phyloP scores from a whole-genome alignment of 30 jellyfish, hydroid and myxozoan genomes.

The Cassiopea xamachana region DNA sequence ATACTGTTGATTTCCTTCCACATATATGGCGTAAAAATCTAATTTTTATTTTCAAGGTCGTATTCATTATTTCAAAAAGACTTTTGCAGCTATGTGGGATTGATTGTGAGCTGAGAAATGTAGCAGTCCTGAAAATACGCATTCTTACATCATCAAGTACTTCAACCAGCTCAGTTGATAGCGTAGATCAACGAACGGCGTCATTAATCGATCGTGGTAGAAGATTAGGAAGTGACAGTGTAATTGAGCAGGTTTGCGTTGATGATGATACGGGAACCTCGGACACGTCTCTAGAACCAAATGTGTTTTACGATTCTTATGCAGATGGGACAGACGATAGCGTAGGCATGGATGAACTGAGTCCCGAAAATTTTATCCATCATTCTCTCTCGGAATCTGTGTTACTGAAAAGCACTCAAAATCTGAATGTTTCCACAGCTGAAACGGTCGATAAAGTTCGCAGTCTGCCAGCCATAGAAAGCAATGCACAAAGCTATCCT shows the following conservation, averaged over 20 bases:
- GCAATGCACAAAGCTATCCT: neutral
- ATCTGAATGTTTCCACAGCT: neutral
- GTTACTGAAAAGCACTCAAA: neutral
- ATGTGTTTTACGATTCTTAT: conserved; percentile 10
- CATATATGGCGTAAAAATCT: neutral
- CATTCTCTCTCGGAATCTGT: conserved; percentile 68
- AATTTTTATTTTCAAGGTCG: conserved; percentile 53
- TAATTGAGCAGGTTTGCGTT: conserved; percentile 1
- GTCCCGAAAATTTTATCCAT: conserved; percentile 44
- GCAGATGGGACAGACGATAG: conserved; percentile 30
- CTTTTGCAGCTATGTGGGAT: conserved; percentile 77
- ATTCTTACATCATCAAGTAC: conserved; percentile 11
- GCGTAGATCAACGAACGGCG: neutral
- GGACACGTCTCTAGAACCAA: conserved; percentile 7
- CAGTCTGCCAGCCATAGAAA: neutral
- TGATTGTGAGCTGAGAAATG: conserved; percentile 56
- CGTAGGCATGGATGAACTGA: conserved; percentile 55
- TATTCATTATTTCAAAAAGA: conserved; percentile 77
- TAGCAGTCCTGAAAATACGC: conserved; percentile 36
- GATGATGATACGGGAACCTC: neutral
- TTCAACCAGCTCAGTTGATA: conserved; percentile 8
- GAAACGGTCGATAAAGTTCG: neutral
- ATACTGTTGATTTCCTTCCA: no score
- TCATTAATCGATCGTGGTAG: conserved; percentile 1
- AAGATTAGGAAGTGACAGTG: conserved; percentile 47